phyloP scores from a whole-genome alignment of 2,888 invertebrate species.

The Myopa testacea region DNA sequence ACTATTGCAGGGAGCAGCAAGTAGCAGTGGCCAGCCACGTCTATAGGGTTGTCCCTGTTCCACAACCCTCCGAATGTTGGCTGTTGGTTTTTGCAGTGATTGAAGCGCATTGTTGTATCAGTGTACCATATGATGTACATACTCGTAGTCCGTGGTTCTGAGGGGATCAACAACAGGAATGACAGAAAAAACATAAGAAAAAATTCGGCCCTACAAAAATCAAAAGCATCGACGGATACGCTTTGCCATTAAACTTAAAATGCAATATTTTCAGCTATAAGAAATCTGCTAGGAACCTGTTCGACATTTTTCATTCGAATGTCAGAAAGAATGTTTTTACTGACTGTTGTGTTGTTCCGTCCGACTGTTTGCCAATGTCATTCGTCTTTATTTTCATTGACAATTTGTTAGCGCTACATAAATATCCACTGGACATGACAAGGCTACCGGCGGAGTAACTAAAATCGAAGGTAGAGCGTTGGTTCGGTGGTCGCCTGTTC shows the following conservation, averaged over 20 bases:
- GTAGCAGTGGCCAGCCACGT: no score
- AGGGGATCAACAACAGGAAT: not conserved
- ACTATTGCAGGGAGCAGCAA: not conserved
- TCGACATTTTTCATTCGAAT: not conserved
- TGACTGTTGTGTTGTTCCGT: not conserved
- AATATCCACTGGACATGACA: slow-evolving; percentile 40
- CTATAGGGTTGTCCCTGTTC: not conserved
- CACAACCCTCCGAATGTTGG: not conserved
- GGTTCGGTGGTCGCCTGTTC: not conserved
- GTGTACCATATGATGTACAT: no score
- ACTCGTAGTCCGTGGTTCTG: no score
- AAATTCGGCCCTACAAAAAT: not conserved
- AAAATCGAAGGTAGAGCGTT: not conserved
- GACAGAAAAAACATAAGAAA: not conserved
- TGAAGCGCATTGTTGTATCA: not conserved
- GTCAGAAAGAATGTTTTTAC: not conserved
- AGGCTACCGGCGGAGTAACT: slow-evolving; percentile 16
- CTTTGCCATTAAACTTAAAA: slow-evolving; percentile 25
- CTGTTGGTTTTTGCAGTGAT: not conserved
- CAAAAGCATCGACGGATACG: slow-evolving; percentile 2
- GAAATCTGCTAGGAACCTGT: slow-evolving; percentile 10
- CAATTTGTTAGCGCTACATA: slow-evolving; percentile 45
- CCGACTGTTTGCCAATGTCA: not conserved
- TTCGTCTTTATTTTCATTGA: slow-evolving; percentile 39
- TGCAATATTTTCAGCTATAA: not conserved